A percentile compares a stretch with the other conserved stretches of the same genome.
Conservation (phyloP, 2,888 invertebrate species). For the Stegophylla sp. region DNA sequence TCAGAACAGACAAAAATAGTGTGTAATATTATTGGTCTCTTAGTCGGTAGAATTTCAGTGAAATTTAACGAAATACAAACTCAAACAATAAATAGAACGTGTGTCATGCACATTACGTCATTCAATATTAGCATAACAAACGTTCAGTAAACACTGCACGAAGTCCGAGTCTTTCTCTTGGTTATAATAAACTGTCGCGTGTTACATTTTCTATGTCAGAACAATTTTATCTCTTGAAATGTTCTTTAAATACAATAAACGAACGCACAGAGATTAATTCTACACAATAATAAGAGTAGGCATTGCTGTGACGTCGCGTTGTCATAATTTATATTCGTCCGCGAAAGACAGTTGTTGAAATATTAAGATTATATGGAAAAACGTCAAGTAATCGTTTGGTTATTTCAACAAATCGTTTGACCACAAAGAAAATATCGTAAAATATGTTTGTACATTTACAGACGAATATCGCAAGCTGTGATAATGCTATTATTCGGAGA, state of each 20-base stretch:
- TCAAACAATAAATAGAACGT: constrained; percentile 13
- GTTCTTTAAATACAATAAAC: too few relatives aligned
- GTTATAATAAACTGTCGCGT: background rate
- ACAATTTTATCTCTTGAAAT: background rate
- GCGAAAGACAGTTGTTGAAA: background rate
- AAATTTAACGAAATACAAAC: constrained; percentile 29
- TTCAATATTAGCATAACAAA: constrained; percentile 43
- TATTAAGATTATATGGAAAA: background rate
- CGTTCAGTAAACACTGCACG: background rate
- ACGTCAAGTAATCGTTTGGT: background rate
- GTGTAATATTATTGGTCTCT: background rate
- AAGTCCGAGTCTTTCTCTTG: constrained; percentile 23
- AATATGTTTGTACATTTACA: background rate
- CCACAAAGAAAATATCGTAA: background rate
- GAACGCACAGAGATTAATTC: too few relatives aligned
- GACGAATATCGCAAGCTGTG: background rate
- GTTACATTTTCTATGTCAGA: constrained; percentile 5
- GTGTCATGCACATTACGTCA: constrained; percentile 14
- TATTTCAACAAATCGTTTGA: background rate
- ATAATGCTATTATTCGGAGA: background rate
- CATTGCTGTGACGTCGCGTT: background rate
- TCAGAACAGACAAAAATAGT: too few relatives aligned
- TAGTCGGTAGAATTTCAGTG: constrained; percentile 16
- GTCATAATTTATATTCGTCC: background rate
- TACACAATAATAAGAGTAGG: too few relatives aligned